Conservation (phyloP, 2,888 invertebrate species). For the Dorcus hopei region DNA sequence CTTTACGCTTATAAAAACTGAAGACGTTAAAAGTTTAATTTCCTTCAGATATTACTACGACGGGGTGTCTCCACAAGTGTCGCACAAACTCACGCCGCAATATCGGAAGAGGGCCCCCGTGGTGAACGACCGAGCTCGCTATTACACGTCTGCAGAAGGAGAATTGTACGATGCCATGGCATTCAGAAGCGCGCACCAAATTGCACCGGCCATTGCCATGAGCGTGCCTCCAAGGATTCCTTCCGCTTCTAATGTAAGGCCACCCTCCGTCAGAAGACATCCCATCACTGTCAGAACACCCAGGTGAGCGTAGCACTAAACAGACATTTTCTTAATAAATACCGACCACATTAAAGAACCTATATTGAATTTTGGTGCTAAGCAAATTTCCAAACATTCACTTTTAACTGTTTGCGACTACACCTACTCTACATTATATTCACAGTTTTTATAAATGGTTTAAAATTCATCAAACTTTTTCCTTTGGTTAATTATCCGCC, state of each 20-base stretch:
- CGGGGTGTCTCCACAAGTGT: slow-evolving; percentile 2
- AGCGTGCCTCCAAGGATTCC: slow-evolving; percentile 12
- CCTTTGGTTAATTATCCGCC: too few relatives aligned
- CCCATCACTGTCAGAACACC: slow-evolving; percentile 28
- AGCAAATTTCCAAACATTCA: too few relatives aligned
- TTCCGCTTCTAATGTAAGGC: slow-evolving; percentile 13
- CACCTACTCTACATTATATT: too few relatives aligned
- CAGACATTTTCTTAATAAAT: background rate
- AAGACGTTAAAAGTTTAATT: background rate
- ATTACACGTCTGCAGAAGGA: slow-evolving; percentile 14
- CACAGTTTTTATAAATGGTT: too few relatives aligned
- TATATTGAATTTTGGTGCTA: too few relatives aligned
- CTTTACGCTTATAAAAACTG: too few relatives aligned
- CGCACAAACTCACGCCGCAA: slow-evolving; percentile 10
- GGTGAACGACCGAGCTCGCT: slow-evolving; percentile 17
- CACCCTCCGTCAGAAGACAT: slow-evolving; percentile 20
- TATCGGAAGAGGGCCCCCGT: slow-evolving; percentile 18
- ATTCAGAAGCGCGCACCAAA: slow-evolving; percentile 20
- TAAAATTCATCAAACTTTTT: too few relatives aligned
- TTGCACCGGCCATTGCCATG: slow-evolving; percentile 6
- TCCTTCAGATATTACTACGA: slow-evolving; percentile 25
- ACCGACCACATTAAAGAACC: background rate
- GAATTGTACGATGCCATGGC: slow-evolving; percentile 15
- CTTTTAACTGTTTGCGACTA: too few relatives aligned
- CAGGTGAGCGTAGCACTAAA: slow-evolving; percentile 17